phyloP scores from a whole-genome alignment of 1,140 invertebrate genomes.

The Cydia pomonella region DNA sequence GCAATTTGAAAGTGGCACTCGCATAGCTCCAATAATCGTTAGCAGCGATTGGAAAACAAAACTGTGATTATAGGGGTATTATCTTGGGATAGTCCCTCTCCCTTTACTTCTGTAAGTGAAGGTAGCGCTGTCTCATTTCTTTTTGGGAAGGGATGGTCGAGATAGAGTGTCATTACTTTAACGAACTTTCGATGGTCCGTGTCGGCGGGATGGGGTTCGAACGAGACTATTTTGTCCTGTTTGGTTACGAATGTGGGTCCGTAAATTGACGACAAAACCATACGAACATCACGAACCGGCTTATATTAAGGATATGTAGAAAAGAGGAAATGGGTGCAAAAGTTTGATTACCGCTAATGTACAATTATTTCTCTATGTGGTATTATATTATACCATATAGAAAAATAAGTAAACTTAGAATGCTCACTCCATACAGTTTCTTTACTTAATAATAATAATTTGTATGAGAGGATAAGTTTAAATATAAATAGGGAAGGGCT shows the following conservation, averaged over 20 bases:
- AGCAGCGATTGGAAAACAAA: slow-evolving; percentile 82
- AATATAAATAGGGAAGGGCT: no score
- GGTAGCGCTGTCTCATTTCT: slow-evolving; percentile 50
- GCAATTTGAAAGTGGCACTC: slow-evolving; percentile 76
- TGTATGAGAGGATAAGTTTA: no score
- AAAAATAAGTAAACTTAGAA: no score
- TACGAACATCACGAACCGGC: not conserved
- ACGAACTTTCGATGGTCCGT: slow-evolving; percentile 76
- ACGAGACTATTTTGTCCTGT: slow-evolving; percentile 36
- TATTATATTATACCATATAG: no score
- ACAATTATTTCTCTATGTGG: no score
- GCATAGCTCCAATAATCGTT: slow-evolving; percentile 82
- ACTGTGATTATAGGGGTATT: slow-evolving; percentile 80
- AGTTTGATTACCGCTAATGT: no score
- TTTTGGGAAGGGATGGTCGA: slow-evolving; percentile 59
- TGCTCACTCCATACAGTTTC: no score
- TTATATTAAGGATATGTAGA: not conserved
- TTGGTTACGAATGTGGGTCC: slow-evolving; percentile 32
- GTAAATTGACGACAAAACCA: not conserved
- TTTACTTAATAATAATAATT: no score
- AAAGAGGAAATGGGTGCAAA: no score
- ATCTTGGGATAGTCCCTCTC: slow-evolving; percentile 55
- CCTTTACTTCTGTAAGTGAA: slow-evolving; percentile 46
- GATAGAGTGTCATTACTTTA: slow-evolving; percentile 77
- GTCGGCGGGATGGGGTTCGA: slow-evolving; percentile 54